Conservation (phyloP, 2,113 vertebrate genomes). For the Oryzias curvinotus region DNA sequence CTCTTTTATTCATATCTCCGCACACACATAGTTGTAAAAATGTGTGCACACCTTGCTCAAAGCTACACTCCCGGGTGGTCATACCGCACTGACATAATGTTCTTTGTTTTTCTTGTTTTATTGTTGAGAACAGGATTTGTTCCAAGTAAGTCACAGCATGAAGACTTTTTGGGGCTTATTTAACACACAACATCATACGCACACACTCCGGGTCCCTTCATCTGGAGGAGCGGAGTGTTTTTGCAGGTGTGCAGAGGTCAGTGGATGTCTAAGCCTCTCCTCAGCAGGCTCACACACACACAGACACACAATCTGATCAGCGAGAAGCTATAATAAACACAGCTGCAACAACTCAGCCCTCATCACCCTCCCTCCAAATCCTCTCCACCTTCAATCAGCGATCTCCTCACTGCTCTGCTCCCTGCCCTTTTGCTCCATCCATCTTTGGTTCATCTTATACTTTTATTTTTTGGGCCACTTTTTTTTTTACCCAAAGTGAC, state of each 20-base stretch:
- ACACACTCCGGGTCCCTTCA: constrained; percentile 33
- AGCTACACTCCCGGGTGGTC: constrained; percentile 61
- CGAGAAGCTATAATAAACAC: constrained; percentile 66
- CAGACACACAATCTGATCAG: constrained; percentile 30
- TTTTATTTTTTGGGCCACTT: neutral
- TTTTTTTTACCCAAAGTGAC: constrained; percentile 34
- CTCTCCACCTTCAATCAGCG: constrained; percentile 51
- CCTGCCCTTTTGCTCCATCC: constrained; percentile 34
- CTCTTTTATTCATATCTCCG: constrained; percentile 54
- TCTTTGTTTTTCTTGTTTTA: constrained; percentile 42
- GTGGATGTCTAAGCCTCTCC: constrained; percentile 23
- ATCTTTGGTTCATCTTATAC: constrained; percentile 12
- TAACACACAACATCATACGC: constrained; percentile 25
- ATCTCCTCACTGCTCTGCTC: constrained; percentile 39
- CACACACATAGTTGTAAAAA: constrained; percentile 1
- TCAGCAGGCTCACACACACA: neutral
- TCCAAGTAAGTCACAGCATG: constrained; percentile 61
- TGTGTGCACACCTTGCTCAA: constrained; percentile 30
- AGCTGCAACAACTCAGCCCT: constrained; percentile 64
- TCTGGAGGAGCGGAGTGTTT: constrained; percentile 45
- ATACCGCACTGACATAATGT: constrained; percentile 47
- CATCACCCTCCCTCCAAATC: constrained; percentile 38
- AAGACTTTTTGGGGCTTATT: constrained; percentile 46
- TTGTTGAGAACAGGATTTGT: constrained; percentile 54
- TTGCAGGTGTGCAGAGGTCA: constrained; percentile 62